Evolutionary conservation across 2,888 invertebrate species (phyloP).

Genomic region (Iphiclides podalirius): DNA sequence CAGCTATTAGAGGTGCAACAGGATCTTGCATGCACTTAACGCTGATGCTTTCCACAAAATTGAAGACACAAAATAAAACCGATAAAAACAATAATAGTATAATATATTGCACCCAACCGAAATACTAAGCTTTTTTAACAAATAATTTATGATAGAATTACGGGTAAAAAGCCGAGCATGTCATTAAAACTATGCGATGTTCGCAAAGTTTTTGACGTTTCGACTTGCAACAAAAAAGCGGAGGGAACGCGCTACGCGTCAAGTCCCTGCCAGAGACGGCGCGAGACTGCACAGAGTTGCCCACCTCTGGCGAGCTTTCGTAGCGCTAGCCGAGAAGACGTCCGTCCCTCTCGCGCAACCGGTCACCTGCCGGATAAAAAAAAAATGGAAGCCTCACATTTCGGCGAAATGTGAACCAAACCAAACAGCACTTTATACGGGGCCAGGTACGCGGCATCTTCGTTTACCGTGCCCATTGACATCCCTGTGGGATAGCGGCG

Average conservation of each 20-base stretch:
- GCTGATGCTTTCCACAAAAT: conserved; percentile 67
- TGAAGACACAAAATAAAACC: conserved; percentile 53
- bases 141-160: neutral
- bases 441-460: conserved; percentile 51
- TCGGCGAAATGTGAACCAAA: conserved; percentile 69
- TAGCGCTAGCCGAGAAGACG: conserved; percentile 35
- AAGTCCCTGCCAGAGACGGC: conserved; percentile 57
- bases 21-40: conserved; percentile 66
- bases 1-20: conserved; percentile 71
- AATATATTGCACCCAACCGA: conserved; percentile 11
- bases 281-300: conserved; percentile 57
- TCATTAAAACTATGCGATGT: conserved; percentile 33
- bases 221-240: conserved; percentile 35
- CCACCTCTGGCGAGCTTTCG: conserved; percentile 59
- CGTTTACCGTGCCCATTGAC: conserved; percentile 33
- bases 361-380: conserved; percentile 68
- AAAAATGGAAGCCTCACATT: conserved; percentile 61
- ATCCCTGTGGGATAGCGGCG: conserved; percentile 26
- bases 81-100: conserved; percentile 27
- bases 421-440: conserved; percentile 52
- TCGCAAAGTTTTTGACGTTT: conserved; percentile 70
- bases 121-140: conserved; percentile 13
- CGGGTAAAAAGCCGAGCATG: conserved; percentile 11
- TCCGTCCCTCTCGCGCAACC: conserved; percentile 64
- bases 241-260: conserved; percentile 44